These are phyloP conservation scores for Anneissia japonica DNA, from an alignment of 35 echinoderm and acorn worm species.

Conservation along the genomic window DNA sequence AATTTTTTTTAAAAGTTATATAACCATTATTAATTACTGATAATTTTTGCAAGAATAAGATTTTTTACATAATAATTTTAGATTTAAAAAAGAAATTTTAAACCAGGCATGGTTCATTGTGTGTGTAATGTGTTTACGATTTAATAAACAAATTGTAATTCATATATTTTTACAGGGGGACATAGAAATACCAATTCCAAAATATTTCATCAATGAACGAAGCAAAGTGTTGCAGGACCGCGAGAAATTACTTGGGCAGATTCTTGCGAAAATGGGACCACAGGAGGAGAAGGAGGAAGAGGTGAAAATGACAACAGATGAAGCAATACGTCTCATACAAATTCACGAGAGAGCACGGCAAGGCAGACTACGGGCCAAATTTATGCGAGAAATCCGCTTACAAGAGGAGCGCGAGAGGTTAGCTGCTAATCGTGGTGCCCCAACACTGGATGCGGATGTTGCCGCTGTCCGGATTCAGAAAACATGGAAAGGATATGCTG, in stretches of 20 bases:
- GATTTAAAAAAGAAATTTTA: neutral
- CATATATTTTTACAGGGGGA: slow-evolving; percentile 63
- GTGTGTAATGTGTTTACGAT: too few relatives aligned
- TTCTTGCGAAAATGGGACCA: slow-evolving; percentile 98
- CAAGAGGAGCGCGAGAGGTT: slow-evolving; percentile 91
- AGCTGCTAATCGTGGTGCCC: slow-evolving; percentile 91
- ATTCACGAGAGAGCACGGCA: slow-evolving; percentile 94
- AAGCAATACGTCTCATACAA: slow-evolving; percentile 80
- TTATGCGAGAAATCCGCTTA: slow-evolving; percentile 95
- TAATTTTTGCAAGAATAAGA: too few relatives aligned
- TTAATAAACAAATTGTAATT: too few relatives aligned
- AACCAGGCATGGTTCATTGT: neutral
- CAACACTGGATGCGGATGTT: slow-evolving; percentile 82
- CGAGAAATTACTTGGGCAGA: slow-evolving; percentile 96
- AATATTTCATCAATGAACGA: slow-evolving; percentile 96
- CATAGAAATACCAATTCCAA: slow-evolving; percentile 79
- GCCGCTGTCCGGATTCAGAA: slow-evolving; percentile 92
- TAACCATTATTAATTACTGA: too few relatives aligned
- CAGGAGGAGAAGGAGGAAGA: slow-evolving; percentile 87
- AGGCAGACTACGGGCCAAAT: slow-evolving; percentile 91
- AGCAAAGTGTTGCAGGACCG: slow-evolving; percentile 83
- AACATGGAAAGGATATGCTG: slow-evolving; percentile 88
- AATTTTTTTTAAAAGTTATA: too few relatives aligned
- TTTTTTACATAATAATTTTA: neutral
- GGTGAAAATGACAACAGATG: slow-evolving; percentile 79